Evolutionary conservation across 92 coral and sea anemone species (phyloP), one percentile per base, ranked within the genome.

Genomic region (Zoanthus gigantus): DNA sequence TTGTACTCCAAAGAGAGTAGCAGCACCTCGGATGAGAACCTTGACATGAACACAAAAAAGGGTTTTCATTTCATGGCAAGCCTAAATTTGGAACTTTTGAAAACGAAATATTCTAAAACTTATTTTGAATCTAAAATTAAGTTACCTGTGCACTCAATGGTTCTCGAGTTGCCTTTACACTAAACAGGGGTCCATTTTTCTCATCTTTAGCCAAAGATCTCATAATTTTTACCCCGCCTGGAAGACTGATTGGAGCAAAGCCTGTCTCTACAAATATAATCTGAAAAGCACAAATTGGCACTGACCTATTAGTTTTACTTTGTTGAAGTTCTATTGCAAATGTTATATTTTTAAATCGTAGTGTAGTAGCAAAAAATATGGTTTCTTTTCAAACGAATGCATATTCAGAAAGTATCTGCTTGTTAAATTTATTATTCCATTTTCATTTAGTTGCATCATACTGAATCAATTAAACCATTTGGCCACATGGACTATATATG

Each of bases 131-230:
- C 23, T 0, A 12, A 34, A 23, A 23, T 23, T 23, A 23, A 47
- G 0, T 14, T 48, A 81, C 85, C 74, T 81, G 63, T 45, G 74
- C 85, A 46, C 58, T 34, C 45, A 81, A 18, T 9, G 85, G 85
- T 1, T 81, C n/a, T n/a, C 85, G 74, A n/a, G 85, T 65, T 2
- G 85, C 85, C 14, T 81, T 81, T n/a, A 81, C 61, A 47, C 85
- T 81, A 28, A 81, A 81, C 44, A 81, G 10, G 30, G 85, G 85
- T 47, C 85, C 85, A 28, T 46, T 66, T 47, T 81, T 81, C 63
- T 81, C 85, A 46, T 81, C 85, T 65, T 81, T 81, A 8, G 67
- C 82, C 31, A 81, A 7, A 9, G 85, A 81, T 66, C 30, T 66
- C 58, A 81, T 15, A 17, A 81, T 65, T 44, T 66, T 81, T 63